Conservation (phyloP, 2,888 invertebrate genomes). For the Thumatha senex region DNA sequence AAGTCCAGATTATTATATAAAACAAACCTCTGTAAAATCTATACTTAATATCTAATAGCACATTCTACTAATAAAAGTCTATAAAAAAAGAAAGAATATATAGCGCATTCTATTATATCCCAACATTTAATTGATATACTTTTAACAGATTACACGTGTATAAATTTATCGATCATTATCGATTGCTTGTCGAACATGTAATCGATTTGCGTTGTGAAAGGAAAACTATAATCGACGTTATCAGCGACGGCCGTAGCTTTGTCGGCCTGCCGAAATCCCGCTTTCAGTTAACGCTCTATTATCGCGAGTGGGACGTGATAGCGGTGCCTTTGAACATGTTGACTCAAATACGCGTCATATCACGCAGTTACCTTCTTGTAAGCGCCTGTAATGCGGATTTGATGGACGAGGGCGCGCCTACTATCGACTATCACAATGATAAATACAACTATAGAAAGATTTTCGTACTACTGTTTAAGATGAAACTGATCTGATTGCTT, state of each 20-base stretch:
- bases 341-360: conserved; percentile 64
- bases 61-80: no score
- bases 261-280: conserved; percentile 79
- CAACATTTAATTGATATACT: conserved; percentile 16
- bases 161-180: conserved; percentile 48
- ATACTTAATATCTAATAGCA: no score
- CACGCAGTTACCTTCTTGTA: conserved; percentile 66
- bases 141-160: conserved; percentile 59
- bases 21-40: no score
- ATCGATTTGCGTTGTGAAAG: conserved; percentile 58
- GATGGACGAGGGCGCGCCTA: conserved; percentile 74
- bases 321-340: conserved; percentile 75
- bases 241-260: conserved; percentile 64
- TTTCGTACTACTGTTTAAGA: conserved; percentile 38
- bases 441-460: conserved; percentile 42
- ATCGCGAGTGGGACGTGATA: conserved; percentile 65
- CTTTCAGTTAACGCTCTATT: conserved; percentile 70
- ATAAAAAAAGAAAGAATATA: no score
- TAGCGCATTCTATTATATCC: not conserved
- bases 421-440: conserved; percentile 50
- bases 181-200: conserved; percentile 68
- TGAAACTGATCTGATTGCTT: conserved; percentile 33
- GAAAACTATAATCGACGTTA: conserved; percentile 77
- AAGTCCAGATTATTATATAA: no score
- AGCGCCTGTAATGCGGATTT: conserved; percentile 72